Percentiles rank a stretch among this genome's conserved stretches.
Conservation (phyloP, 2,797 vertebrate species). For the Ibycter americanus region DNA sequence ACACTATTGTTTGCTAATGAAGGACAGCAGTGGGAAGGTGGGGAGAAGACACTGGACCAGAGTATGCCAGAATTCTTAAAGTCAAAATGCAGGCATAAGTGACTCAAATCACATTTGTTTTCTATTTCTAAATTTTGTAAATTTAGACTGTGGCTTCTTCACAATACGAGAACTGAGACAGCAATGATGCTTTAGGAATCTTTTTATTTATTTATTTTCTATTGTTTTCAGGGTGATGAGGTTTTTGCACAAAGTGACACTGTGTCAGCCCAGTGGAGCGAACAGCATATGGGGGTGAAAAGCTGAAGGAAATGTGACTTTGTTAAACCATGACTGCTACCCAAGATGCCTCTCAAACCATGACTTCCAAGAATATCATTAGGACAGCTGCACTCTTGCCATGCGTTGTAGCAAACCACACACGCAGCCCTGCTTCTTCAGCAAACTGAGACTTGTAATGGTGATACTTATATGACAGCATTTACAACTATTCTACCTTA, state of each 20-base stretch:
- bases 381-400: neutral
- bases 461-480: neutral
- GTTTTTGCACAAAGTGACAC: neutral
- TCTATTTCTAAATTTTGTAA: neutral
- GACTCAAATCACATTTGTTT: neutral
- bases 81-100: neutral
- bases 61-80: neutral
- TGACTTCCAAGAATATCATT: neutral
- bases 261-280: neutral
- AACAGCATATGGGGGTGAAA: neutral
- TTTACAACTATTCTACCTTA: neutral
- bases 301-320: neutral
- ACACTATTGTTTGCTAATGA: neutral
- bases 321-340: neutral
- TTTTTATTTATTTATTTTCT: neutral
- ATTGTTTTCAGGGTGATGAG: neutral
- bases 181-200: neutral
- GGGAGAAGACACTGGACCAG: neutral
- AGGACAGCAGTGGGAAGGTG: neutral
- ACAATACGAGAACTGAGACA: neutral
- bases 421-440: neutral
- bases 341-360: neutral
- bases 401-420: neutral
- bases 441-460: neutral
- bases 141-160: neutral